These are phyloP conservation scores for Rattus norvegicus DNA, from an alignment of 2,113 vertebrate genomes.

Conservation along the genomic window DNA sequence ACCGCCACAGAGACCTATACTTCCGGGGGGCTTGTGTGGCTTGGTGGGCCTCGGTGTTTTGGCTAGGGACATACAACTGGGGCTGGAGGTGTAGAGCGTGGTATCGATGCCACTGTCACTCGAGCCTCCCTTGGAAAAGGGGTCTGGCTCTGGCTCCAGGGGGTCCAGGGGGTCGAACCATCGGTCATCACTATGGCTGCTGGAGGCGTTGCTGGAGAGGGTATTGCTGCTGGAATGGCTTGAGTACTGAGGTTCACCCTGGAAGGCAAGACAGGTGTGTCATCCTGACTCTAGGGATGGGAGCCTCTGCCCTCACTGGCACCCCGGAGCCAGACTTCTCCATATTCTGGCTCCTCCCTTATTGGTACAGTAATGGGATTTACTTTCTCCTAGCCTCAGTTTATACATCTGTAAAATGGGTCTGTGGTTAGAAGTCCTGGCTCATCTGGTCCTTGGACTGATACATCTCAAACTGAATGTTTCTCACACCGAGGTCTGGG, in stretches of 20 bases:
- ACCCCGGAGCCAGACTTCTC: neutral
- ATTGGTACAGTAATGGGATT: neutral
- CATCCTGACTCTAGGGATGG: fast-evolving
- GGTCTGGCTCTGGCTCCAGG: conserved; percentile 87
- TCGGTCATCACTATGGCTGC: conserved; percentile 94
- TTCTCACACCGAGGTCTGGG: neutral
- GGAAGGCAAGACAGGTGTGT: neutral
- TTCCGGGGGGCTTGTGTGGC: conserved; percentile 86
- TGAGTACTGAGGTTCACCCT: conserved; percentile 94
- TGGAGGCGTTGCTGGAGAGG: conserved; percentile 95
- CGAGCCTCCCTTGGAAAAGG: conserved; percentile 90
- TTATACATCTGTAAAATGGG: neutral
- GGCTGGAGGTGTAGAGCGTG: conserved; percentile 86
- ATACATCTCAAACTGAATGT: neutral
- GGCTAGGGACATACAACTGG: conserved; percentile 78
- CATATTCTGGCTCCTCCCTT: neutral
- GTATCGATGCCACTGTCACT: conserved; percentile 95
- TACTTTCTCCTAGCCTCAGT: neutral
- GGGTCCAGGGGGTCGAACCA: conserved; percentile 92
- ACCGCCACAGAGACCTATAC: conserved; percentile 77
- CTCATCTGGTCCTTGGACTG: neutral
- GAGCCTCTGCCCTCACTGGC: neutral
- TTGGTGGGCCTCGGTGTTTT: conserved; percentile 78
- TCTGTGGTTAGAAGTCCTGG: neutral
- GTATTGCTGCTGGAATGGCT: conserved; percentile 98